Base-by-base conservation (phyloP, 2,797 vertebrate genomes). In the Botia kubotai region DNA sequence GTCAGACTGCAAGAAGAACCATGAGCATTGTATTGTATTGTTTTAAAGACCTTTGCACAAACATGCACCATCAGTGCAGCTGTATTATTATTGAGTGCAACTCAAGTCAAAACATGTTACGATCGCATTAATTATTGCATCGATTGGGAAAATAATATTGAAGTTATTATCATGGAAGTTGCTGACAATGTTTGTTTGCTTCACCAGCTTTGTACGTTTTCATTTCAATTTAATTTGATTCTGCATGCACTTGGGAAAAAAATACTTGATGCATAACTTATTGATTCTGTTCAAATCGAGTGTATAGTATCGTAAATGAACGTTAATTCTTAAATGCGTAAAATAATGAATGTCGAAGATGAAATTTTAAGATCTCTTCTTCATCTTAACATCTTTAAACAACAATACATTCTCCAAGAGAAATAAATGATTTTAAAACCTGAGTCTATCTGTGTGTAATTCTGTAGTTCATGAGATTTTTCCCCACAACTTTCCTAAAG, bases 391-490 rank as follows among this genome's bases (percentile, higher is more conserved):
- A 29, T 70, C 58, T 72, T 63, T 14, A 50, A 50, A 50, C 48
- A 50, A 50, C 10, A 33, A n/a, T 43, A 11, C 2, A 48, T 17
- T 48, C 63, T 65, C 83, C 80, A 84, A 67, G 88, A 90, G 83
- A 90, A 91, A 90, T 77, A 21, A 62, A 71, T 12, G 3, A 43
- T 77, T 82, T 70, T 63, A 62, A 73, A 71, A 63, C 29, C 46
- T 17, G 11, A 4, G 0, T n/a, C 14, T 53, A 29, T 63, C 13
- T 26, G 33, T 65, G 29, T 65, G 29, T 11, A 8, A 8, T 52
- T 7, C 19, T 39, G n/a, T 17, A 13, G 23, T 19, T 57, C 12
- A 13, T 72, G 10, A 36, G 4, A n/a, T 53, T 39, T 53, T 23
- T 17, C 1, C 17, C 6, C 6, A 13, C 1, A 6, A 12, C 26